Base-by-base conservation (phyloP, 2,888 invertebrate genomes). In the Drosophila phalerata region DNA sequence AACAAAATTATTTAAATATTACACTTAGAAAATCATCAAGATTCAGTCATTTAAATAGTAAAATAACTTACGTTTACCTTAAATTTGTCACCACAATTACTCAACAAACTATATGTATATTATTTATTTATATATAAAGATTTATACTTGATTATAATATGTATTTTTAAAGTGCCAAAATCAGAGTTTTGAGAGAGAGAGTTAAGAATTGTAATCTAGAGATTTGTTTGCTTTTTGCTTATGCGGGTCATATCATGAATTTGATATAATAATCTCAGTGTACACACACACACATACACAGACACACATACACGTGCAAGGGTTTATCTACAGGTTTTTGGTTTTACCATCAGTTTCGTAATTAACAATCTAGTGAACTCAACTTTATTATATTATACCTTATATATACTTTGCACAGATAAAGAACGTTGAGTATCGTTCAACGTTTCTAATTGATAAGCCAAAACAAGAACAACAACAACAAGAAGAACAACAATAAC, bases 261-360 rank as follows among this genome's bases (percentile, higher is more conserved):
- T 72, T 80, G 75, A 87, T 78, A 81, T 75, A 67, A 69, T 87
- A 81, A 82, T 82, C 82, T 73, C 58, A n/a, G 37, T 25, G 42
- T 19, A 49, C 42, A 62, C 56, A 53, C 45, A 30, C 55, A 49
- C 47, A 56, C 48, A 48, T n/a, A 55, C 34, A 42, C 55, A 55
- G 28, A 42, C 55, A 64, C 60, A 51, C 64, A 52, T 58, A 77
- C 9, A 30, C 30, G 9, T 30, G 28, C 6, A 37, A 58, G 55
- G 45, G 79, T 64, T 64, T 69, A 70, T 71, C 57, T 62, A 43
- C 62, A 40, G 25, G 25, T 52, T 9, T 52, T 38, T 25, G 11
- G 9, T n/a, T 42, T 2, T 17, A 45, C 13, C 30, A 55, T 53
- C 62, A 34, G 22, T 56, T 70, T 30, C 43, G 48, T 42, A 56